Conservation (phyloP, 2,888 invertebrate genomes). For the Augochlorella aurata region DNA sequence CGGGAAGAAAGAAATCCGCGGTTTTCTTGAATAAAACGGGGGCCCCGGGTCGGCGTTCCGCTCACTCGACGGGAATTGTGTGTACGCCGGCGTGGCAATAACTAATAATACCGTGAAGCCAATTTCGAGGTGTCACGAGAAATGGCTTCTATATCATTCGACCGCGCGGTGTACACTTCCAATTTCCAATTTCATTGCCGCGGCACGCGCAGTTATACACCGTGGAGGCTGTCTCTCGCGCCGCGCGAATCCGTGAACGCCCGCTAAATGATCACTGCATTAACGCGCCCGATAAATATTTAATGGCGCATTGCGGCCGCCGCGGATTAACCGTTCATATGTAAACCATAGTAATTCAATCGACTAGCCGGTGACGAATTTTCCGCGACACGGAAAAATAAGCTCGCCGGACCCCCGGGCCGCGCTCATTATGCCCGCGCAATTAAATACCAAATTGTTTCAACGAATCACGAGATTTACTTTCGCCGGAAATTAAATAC, state of each 20-base stretch:
- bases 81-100: constrained; percentile 57
- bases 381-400: constrained; percentile 12
- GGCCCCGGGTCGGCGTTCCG: constrained; percentile 54
- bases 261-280: constrained; percentile 52
- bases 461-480: constrained; percentile 4
- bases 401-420: background rate
- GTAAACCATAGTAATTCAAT: constrained; percentile 43
- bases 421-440: constrained; percentile 1
- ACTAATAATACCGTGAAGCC: constrained; percentile 75
- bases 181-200: constrained; percentile 75
- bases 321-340: constrained; percentile 34
- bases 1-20: constrained; percentile 42
- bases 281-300: constrained; percentile 53
- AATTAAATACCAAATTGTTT: constrained; percentile 17
- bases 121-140: constrained; percentile 78
- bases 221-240: constrained; percentile 16
- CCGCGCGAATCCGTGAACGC: constrained; percentile 37
- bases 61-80: constrained; percentile 68
- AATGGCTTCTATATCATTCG: constrained; percentile 78
- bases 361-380: constrained; percentile 23
- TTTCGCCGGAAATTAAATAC: too few species aligned
- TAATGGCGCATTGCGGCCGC: constrained; percentile 37
- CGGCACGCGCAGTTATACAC: constrained; percentile 55
- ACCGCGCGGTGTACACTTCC: constrained; percentile 72
- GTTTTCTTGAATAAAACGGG: constrained; percentile 65